Base-by-base conservation (phyloP, 2,113 vertebrate genomes). In the Lepus timidus region DNA sequence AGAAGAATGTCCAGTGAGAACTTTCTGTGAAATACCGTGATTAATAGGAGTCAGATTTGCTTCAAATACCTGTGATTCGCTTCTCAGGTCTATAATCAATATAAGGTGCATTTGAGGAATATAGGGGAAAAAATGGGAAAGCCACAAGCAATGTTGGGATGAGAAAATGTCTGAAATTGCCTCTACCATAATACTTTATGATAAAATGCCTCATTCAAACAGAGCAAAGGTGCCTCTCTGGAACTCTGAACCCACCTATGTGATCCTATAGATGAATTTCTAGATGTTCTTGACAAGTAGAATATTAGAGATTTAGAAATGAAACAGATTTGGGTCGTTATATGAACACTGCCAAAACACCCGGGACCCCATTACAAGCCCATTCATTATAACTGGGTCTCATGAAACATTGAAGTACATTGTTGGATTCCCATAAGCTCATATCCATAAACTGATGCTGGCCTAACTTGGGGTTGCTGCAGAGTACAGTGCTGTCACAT, bases 11-110 rank as follows among this genome's bases (percentile, higher is more conserved):
- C 6, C 19, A 58, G 17, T 58, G 55, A 16, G 55, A 58, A 58
- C 55, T 58, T 58, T 16, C 36, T 80, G 11, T 81, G 52, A 94
- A 94, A 79, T 80, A 20, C 1, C 7, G 52, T 81, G 20, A 16
- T 61, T 83, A 83, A 44, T 91, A 67, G 88, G 92, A 84, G n/a
- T 91, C 20, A 94, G 36, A 55, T 73, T 91, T 90, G 55, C 49
- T 89, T 71, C 71, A 92, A 91, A 51, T 83, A 51, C 85, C 36
- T 92, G 31, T 82, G 36, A 94, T 44, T 80, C 86, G 14, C 44
- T 71, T 75, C 9, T 65, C 27, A 94, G 20, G 19, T 71, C 5
- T 23, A 62, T 0, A 74, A 31, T 86, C 67, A 90, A 29, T 76
- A 19, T 68, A 61, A 90, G 6, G 8, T 91, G 6, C 7, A 73